Conservation (phyloP, 2,797 vertebrate genomes). For the Urosaurus nigricauda region DNA sequence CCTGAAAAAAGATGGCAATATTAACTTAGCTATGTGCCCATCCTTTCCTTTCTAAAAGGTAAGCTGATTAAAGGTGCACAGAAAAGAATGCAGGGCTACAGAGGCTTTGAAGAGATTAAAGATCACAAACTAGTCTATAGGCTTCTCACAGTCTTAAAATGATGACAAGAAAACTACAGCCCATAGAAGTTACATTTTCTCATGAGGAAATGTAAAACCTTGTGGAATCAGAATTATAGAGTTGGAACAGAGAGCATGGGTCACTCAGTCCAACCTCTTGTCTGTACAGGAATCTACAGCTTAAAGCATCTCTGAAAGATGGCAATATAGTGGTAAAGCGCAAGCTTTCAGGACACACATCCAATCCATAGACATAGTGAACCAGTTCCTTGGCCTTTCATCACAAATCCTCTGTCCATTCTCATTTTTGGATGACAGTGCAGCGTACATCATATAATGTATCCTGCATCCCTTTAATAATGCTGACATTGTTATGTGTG, state of each 20-base stretch:
- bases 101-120: not conserved
- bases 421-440: too few species aligned
- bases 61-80: not conserved
- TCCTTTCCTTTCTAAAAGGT: not conserved
- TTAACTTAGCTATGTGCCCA: not conserved
- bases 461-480: too few species aligned
- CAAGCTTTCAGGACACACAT: not conserved
- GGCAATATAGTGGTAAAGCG: not conserved
- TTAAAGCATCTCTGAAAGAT: too few species aligned
- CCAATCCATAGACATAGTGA: too few species aligned
- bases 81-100: not conserved
- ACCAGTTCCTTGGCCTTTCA: too few species aligned
- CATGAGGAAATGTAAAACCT: not conserved
- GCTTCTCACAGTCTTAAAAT: not conserved
- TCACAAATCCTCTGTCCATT: too few species aligned
- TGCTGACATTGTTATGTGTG: too few species aligned
- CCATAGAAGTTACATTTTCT: not conserved
- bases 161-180: not conserved
- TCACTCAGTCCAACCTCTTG: too few species aligned
- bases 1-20: not conserved
- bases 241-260: too few species aligned
- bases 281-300: too few species aligned
- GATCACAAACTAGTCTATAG: not conserved
- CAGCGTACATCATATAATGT: too few species aligned
- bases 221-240: too few species aligned